Percentiles rank a stretch among this genome's conserved stretches.
Evolutionary conservation across 1,140 invertebrate species (phyloP).

Genomic region (Agrilus planipennis): DNA sequence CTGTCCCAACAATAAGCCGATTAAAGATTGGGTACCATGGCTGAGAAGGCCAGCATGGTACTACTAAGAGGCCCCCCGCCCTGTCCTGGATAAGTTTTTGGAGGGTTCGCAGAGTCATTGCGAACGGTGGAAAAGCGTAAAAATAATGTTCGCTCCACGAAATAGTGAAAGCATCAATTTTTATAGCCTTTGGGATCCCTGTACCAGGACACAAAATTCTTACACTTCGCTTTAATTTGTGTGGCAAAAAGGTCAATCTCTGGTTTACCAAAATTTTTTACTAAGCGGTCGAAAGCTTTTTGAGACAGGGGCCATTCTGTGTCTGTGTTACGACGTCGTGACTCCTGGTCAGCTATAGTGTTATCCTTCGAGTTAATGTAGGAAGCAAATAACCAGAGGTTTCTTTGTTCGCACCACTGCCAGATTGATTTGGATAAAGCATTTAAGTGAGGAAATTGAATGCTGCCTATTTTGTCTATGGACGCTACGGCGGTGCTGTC

Average conservation of each 20-base stretch:
- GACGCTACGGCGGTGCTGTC: too few relatives aligned
- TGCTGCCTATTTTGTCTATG: too few relatives aligned
- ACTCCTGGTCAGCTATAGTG: too few relatives aligned
- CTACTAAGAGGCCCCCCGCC: constrained; percentile 16
- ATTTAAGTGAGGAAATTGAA: too few relatives aligned
- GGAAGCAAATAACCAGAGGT: too few relatives aligned
- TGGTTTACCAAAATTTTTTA: constrained; percentile 9
- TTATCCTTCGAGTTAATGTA: too few relatives aligned
- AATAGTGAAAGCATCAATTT: constrained; percentile 5
- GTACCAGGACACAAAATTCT: constrained; percentile 6
- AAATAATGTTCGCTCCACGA: constrained; percentile 10
- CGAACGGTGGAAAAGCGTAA: constrained; percentile 24
- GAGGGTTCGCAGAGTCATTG: constrained; percentile 13
- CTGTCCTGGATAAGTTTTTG: constrained; percentile 18
- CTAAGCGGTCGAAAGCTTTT: constrained; percentile 10
- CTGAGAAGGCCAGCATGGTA: constrained; percentile 16
- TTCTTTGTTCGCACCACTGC: too few relatives aligned
- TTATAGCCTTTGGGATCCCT: neutral
- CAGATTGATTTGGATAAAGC: too few relatives aligned
- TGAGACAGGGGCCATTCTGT: constrained; percentile 12
- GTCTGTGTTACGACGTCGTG: too few relatives aligned
- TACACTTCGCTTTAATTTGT: constrained; percentile 11
- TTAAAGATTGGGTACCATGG: constrained; percentile 22
- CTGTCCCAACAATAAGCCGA: constrained; percentile 13
- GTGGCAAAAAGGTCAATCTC: constrained; percentile 14